These are phyloP conservation scores for Trissolcus basalis DNA, from an alignment of 1,140 invertebrate genomes.

Conservation along the genomic window DNA sequence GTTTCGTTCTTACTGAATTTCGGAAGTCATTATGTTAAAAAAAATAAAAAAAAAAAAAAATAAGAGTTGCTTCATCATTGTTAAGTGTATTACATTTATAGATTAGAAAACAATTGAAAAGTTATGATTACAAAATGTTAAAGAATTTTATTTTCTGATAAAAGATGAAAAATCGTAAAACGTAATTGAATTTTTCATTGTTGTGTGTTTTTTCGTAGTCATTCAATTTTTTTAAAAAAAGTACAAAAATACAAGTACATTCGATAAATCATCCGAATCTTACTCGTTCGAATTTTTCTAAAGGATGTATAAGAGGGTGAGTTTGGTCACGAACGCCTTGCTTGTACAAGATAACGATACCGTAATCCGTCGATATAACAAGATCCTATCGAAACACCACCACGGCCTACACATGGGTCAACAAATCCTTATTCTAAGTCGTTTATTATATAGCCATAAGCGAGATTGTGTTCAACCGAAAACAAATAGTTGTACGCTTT, in stretches of 20 bases:
- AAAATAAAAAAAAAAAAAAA: too few species aligned
- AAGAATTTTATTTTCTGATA: too few species aligned
- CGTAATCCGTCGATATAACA: slow-evolving; percentile 58
- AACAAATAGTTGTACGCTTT: background rate
- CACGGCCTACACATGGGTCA: slow-evolving; percentile 33
- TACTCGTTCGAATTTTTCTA: slow-evolving; percentile 25
- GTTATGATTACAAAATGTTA: too few species aligned
- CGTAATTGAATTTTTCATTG: too few species aligned
- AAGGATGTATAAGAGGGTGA: slow-evolving; percentile 35
- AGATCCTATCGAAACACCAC: slow-evolving; percentile 49
- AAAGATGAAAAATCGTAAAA: too few species aligned
- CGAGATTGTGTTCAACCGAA: slow-evolving; percentile 16
- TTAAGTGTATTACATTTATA: too few species aligned
- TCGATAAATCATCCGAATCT: slow-evolving; percentile 47
- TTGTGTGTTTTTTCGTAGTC: too few species aligned
- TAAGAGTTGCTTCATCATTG: too few species aligned
- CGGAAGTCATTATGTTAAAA: slow-evolving; percentile 62
- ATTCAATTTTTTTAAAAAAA: too few species aligned
- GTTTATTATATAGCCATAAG: slow-evolving; percentile 41
- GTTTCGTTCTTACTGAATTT: slow-evolving; percentile 43
- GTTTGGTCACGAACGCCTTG: slow-evolving; percentile 42
- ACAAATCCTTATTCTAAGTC: slow-evolving; percentile 40
- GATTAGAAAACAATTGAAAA: too few species aligned
- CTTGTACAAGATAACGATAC: slow-evolving; percentile 58
- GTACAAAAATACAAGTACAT: slow-evolving; percentile 3